Conservation (phyloP, 2,113 vertebrate genomes). For the Pavo muticus region DNA sequence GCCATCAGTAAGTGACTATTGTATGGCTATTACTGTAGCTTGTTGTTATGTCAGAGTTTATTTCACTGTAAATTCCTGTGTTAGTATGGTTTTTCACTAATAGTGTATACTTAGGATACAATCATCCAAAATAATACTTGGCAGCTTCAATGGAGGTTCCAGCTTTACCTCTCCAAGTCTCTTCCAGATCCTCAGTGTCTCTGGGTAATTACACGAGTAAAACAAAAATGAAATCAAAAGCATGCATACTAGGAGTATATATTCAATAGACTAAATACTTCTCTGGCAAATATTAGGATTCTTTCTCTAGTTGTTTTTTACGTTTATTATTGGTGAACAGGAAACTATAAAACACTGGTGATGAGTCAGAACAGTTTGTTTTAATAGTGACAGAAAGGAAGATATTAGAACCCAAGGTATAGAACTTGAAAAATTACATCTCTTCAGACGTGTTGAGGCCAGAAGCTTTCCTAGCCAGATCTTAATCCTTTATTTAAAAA, state of each 20-base stretch:
- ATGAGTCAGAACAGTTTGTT: background rate
- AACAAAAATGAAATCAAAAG: background rate
- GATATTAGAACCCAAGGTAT: background rate
- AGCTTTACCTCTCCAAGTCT: background rate
- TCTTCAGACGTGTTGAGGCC: background rate
- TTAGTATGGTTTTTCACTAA: background rate
- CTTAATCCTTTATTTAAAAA: slow-evolving; percentile 13
- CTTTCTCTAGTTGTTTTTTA: background rate
- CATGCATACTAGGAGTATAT: background rate
- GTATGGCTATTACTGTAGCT: background rate
- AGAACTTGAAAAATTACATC: background rate
- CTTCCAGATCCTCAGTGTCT: background rate
- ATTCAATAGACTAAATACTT: background rate
- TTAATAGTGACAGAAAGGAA: background rate
- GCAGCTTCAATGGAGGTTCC: background rate
- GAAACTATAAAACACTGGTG: background rate
- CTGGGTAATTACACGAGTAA: background rate
- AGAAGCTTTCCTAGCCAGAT: background rate
- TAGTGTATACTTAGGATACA: background rate
- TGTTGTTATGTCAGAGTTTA: background rate
- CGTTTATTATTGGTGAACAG: background rate
- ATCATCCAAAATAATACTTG: background rate
- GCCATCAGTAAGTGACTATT: background rate
- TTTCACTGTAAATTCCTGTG: background rate
- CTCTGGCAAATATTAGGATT: background rate